These are phyloP conservation scores for Labia minor DNA, from an alignment of 2,888 invertebrate species.

Conservation along the genomic window DNA sequence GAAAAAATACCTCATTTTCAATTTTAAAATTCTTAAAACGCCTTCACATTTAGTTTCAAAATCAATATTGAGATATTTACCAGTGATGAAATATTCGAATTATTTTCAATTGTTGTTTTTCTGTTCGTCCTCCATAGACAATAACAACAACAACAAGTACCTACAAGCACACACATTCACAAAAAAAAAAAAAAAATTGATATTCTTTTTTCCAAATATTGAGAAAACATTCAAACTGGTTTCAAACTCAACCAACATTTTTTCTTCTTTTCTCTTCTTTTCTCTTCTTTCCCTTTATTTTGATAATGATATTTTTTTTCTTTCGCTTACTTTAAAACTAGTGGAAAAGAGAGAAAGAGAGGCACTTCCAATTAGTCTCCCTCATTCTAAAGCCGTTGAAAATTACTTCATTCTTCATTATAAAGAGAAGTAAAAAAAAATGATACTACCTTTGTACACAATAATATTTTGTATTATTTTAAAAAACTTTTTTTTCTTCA, in stretches of 20 bases:
- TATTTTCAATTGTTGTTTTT: background rate
- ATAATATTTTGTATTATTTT: background rate
- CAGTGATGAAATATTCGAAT: background rate
- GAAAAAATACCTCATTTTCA: background rate
- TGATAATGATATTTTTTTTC: background rate
- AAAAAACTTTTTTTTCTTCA: no score
- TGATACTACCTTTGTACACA: background rate
- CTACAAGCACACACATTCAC: no score
- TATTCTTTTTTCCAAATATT: background rate
- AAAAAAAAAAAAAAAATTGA: background rate
- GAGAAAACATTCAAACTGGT: conserved; percentile 7
- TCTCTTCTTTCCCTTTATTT: background rate
- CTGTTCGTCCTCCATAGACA: background rate
- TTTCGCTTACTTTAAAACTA: background rate
- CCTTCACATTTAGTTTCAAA: background rate
- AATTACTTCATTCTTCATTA: conserved; percentile 13
- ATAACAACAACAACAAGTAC: no score
- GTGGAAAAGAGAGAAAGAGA: background rate
- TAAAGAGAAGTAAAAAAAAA: conserved; percentile 5
- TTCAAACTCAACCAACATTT: background rate
- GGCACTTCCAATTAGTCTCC: background rate
- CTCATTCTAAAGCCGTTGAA: background rate
- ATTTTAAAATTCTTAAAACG: background rate
- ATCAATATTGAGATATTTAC: conserved; percentile 4
- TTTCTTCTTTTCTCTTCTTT: no score